Evolutionary conservation across 2,888 invertebrate species (phyloP), one percentile per base, ranked within the genome.

Genomic region (Netelia virgata): DNA sequence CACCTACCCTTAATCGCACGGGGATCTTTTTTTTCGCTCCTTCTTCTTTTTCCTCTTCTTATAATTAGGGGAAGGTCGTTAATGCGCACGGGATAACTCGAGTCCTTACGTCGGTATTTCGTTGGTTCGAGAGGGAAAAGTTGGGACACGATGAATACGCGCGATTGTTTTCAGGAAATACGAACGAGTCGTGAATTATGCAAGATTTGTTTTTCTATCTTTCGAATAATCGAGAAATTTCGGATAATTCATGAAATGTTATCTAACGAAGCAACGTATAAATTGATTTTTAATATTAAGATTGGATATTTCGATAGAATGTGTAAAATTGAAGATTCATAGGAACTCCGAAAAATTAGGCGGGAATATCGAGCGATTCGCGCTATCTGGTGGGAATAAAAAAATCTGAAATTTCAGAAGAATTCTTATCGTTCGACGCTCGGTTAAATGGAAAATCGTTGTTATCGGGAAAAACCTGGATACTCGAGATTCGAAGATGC

Each of bases 31-130:
- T 91, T 72, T 69, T 64, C 41, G 36, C 16, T 72, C 1, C 18
- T 43, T 68, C 47, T 73, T 68, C 55, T 36, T 68, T 36, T 69
- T 82, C 57, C 47, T 81, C 78, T 28, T 92, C 92, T 91, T 90
- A 91, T 92, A 93, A 93, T 92, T 92, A 93, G 92, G 91, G 91
- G 91, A 92, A 91, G 90, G 91, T 92, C 92, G 91, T 92, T 92
- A 93, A 92, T 92, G 89, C 90, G 90, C 88, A 88, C 89, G 87
- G 88, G 89, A 90, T 89, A 89, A 88, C 89, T 72, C 70, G 50
- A 20, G 47, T 36, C 47, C 36, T 28, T 50, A 14, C 63, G 41
- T 16, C 16, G 43, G 63, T 76, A 63, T 73, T 57, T 61, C 53
- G 66, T 23, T 53, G 10, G 14, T 9, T 53, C 14, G 14, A 18